phyloP scores from a whole-genome alignment of 2,113 vertebrate genomes.

The Eretmochelys imbricata region DNA sequence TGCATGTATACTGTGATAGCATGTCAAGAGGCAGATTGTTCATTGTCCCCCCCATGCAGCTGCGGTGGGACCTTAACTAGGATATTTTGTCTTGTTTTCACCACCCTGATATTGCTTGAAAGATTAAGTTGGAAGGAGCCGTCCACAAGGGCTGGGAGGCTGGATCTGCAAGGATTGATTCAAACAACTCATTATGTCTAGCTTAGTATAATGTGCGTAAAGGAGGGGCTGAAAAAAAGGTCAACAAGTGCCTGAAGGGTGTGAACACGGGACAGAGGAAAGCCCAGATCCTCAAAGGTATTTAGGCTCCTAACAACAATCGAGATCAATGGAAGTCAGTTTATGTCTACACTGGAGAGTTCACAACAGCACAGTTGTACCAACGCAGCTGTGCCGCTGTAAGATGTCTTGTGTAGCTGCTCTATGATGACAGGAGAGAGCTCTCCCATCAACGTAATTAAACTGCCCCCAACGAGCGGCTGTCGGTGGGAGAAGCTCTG shows the following conservation, averaged over 20 bases:
- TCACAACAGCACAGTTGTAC: no score
- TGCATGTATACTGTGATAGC: accelerated
- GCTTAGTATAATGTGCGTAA: not conserved
- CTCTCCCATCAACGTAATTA: no score
- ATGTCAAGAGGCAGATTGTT: accelerated
- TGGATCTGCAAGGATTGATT: not conserved
- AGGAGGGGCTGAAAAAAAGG: not conserved
- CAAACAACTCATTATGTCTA: not conserved
- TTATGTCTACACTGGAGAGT: not conserved
- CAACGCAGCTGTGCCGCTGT: no score
- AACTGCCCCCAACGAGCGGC: no score
- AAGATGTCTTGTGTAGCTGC: no score
- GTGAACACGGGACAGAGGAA: not conserved
- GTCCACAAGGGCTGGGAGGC: not conserved
- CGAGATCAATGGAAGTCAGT: not conserved
- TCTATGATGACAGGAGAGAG: no score
- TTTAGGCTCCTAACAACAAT: accelerated
- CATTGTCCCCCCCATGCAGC: not conserved
- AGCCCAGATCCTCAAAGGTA: not conserved
- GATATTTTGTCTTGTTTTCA: not conserved
- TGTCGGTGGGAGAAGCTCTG: no score
- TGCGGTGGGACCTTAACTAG: not conserved
- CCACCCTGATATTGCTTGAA: not conserved
- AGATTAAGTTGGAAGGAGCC: not conserved
- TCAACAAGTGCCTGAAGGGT: not conserved